A percentile compares a stretch with the other conserved stretches of the same genome.
Evolutionary conservation across 2,113 vertebrate genomes (phyloP).

Genomic region (Laticauda colubrina): DNA sequence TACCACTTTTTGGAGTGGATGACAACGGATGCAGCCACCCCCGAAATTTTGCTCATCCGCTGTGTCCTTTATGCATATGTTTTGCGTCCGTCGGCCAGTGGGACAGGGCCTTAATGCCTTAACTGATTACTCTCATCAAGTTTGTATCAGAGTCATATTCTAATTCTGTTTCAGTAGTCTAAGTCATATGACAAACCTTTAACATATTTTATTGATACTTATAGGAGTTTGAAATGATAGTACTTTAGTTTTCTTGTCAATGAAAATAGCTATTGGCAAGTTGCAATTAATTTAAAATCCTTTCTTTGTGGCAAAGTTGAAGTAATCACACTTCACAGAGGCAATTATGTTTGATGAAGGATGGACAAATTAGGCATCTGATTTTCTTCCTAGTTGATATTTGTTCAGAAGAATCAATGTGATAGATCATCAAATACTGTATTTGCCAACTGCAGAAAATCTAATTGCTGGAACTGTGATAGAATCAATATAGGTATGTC

Average conservation of each 20-base stretch:
- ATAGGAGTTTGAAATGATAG: slow-evolving; percentile 31
- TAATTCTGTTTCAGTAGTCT: slow-evolving; percentile 5
- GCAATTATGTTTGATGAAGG: slow-evolving; percentile 38
- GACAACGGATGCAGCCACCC: too few species aligned
- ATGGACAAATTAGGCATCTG: slow-evolving; percentile 8
- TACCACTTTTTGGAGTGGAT: too few species aligned
- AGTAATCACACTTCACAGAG: slow-evolving; percentile 34
- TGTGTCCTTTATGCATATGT: too few species aligned
- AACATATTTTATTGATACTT: slow-evolving; percentile 28
- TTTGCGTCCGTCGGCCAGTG: too few species aligned
- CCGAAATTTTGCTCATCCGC: too few species aligned
- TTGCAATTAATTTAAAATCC: not conserved
- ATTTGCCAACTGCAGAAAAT: not conserved
- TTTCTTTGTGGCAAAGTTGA: not conserved
- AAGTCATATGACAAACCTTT: not conserved
- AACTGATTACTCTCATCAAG: slow-evolving; percentile 7
- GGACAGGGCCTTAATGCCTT: not conserved
- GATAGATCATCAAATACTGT: not conserved
- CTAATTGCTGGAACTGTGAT: not conserved
- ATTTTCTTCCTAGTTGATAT: not conserved
- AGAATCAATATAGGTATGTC: not conserved
- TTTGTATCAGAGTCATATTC: slow-evolving; percentile 31
- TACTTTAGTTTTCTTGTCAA: slow-evolving; percentile 18
- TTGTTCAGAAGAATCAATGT: not conserved
- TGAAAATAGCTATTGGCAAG: not conserved